Base-by-base conservation (phyloP, 1,140 invertebrate species). In the Cephus cinctus region DNA sequence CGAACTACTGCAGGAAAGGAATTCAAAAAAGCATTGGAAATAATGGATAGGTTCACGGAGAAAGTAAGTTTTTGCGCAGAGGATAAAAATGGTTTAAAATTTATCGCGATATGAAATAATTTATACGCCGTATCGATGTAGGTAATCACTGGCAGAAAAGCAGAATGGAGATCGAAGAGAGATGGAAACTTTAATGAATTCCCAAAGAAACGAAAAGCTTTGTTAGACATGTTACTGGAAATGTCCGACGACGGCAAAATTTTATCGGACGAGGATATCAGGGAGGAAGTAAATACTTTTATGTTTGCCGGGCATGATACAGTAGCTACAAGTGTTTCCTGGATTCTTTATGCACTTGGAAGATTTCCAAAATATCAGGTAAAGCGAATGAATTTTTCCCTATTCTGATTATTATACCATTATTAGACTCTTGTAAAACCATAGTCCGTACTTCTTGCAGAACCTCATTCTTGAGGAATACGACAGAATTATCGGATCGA, bases 381-480 rank as follows among this genome's bases (percentile, higher is more conserved):
- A 30, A 67, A n/a, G n/a, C n/a, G 11, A 34, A 27, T 5, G 66
- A 70, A 76, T 38, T 65, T 77, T 3, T 21, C 52, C 16, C 23
- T 43, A 35, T 46, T 40, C 18, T 19, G 43, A 25, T 90, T 9
- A 90, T 93, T 66, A 90, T 93, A 63, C 93, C 90, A 5, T 93
- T 89, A 3, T 85, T 87, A 85, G 86, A 19, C 67, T 90, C 0
- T 89, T 83, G 40, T 67, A 88, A 1, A 43, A 14, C 3, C 22
- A 20, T 43, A 12, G 43, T 19, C 41, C 20, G 44, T 44, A 19
- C 9, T n/a, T n/a, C 42, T 71, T 43, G 11, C 76, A 86, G 71
- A 57, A 75, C 20, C 80, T 77, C 53, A 70, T 83, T 6, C 61
- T 81, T 12, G 64, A 80, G 4, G 84, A 87, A 54, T 56, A 81